phyloP scores from a whole-genome alignment of 2,113 vertebrate genomes.

The Periophthalmus modestus region DNA sequence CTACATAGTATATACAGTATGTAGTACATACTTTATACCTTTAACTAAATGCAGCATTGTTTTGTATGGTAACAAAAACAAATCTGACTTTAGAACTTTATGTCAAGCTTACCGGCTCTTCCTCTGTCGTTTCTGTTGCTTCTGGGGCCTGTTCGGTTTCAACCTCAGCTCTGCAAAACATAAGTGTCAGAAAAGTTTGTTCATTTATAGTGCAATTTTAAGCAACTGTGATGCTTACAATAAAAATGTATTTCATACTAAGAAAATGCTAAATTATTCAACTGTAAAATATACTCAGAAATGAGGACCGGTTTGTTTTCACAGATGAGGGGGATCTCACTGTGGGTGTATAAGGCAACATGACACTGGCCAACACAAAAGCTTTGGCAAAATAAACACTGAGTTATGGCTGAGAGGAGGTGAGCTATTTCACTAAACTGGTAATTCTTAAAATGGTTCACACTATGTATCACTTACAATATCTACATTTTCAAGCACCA shows the following conservation, averaged over 20 bases:
- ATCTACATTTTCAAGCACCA: background rate
- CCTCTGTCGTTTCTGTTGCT: conserved; percentile 29
- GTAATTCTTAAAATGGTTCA: background rate
- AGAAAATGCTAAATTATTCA: conserved; percentile 13
- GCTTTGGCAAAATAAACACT: conserved; percentile 64
- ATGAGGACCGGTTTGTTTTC: conserved; percentile 31
- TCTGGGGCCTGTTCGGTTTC: conserved; percentile 30
- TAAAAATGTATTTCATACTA: background rate
- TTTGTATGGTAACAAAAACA: background rate
- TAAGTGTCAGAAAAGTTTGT: background rate
- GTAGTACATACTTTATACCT: background rate
- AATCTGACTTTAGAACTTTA: background rate
- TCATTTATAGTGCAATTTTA: background rate
- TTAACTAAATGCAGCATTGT: background rate
- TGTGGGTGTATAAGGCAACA: conserved; percentile 24
- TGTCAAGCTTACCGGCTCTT: conserved; percentile 50
- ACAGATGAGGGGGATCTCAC: conserved; percentile 28
- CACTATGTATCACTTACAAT: background rate
- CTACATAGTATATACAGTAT: too few species aligned
- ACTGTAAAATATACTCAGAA: conserved; percentile 20
- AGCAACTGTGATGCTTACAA: too few species aligned
- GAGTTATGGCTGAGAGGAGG: conserved; percentile 59
- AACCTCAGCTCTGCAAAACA: conserved; percentile 59
- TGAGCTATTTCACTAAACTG: conserved; percentile 45
- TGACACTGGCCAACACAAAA: conserved; percentile 40